Evolutionary conservation across 2,888 invertebrate genomes (phyloP).

Genomic region (Oegoconia quadripuncta): DNA sequence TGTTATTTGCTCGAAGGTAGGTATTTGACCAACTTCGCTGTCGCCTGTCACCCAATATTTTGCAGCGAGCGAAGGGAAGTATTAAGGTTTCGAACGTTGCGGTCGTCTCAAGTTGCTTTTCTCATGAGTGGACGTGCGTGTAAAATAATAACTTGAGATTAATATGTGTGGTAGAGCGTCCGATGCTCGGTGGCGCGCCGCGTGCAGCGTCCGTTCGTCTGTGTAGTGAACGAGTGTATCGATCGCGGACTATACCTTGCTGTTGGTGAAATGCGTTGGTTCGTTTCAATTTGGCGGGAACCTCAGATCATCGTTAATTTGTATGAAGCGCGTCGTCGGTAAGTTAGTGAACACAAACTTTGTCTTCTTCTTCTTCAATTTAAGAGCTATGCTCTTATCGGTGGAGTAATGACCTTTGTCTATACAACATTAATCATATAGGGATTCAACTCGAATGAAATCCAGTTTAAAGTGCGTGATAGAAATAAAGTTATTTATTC

Average conservation of each 20-base stretch:
- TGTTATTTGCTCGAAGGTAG: conserved; percentile 45
- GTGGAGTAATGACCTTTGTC: too few relatives aligned
- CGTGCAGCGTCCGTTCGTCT: conserved; percentile 53
- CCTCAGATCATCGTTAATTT: conserved; percentile 39
- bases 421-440: too few relatives aligned
- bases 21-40: conserved; percentile 55
- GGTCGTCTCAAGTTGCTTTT: conserved; percentile 79
- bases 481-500: too few relatives aligned
- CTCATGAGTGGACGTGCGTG: conserved; percentile 78
- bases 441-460: too few relatives aligned
- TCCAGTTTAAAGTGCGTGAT: too few relatives aligned
- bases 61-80: conserved; percentile 77
- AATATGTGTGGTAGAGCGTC: conserved; percentile 66
- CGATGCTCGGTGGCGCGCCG: conserved; percentile 39
- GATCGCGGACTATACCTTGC: conserved; percentile 63
- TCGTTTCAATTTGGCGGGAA: conserved; percentile 62
- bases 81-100: conserved; percentile 78
- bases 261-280: conserved; percentile 58
- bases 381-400: too few relatives aligned
- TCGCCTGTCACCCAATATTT: conserved; percentile 75
- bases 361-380: neutral
- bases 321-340: conserved; percentile 46
- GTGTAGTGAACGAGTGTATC: conserved; percentile 63
- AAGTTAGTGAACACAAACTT: conserved; percentile 31
- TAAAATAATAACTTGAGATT: conserved; percentile 77